Evolutionary conservation across 2,113 vertebrate species (phyloP).

Genomic region (Catharus fuscescens): DNA sequence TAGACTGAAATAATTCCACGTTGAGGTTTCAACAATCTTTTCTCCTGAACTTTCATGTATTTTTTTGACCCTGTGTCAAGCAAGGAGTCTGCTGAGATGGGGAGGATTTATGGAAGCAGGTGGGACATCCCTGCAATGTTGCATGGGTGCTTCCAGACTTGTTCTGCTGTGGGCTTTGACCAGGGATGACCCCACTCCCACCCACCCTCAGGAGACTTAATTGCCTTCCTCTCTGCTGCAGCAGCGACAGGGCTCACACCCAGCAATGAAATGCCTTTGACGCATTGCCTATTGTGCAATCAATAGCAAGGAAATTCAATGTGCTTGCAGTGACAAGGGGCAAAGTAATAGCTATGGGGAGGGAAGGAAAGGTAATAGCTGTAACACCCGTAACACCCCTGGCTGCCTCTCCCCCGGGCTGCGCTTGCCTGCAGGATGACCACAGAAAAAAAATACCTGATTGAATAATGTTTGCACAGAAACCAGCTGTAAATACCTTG

Average conservation of each 20-base stretch:
- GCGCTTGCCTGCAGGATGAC: background rate
- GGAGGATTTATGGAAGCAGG: background rate
- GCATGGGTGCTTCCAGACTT: fast-evolving
- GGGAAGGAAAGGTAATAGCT: background rate
- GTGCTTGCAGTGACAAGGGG: background rate
- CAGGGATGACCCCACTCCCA: background rate
- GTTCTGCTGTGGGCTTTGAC: background rate
- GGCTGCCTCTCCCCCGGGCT: background rate
- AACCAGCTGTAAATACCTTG: background rate
- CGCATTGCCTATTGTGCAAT: background rate
- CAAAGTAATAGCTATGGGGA: background rate
- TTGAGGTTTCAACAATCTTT: background rate
- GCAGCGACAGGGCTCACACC: background rate
- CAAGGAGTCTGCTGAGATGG: fast-evolving
- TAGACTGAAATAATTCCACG: background rate
- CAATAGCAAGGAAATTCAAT: background rate
- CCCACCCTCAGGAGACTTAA: background rate
- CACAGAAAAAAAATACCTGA: background rate
- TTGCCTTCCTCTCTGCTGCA: background rate
- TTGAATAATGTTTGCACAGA: background rate
- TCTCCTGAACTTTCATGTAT: fast-evolving
- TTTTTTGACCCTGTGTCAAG: background rate
- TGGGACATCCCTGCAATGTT: background rate
- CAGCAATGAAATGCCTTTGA: background rate
- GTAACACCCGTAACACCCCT: too few species aligned